Percentiles rank a stretch among this genome's conserved stretches.
Conservation (phyloP, 2,888 invertebrate species). For the Atethmia centrago region DNA sequence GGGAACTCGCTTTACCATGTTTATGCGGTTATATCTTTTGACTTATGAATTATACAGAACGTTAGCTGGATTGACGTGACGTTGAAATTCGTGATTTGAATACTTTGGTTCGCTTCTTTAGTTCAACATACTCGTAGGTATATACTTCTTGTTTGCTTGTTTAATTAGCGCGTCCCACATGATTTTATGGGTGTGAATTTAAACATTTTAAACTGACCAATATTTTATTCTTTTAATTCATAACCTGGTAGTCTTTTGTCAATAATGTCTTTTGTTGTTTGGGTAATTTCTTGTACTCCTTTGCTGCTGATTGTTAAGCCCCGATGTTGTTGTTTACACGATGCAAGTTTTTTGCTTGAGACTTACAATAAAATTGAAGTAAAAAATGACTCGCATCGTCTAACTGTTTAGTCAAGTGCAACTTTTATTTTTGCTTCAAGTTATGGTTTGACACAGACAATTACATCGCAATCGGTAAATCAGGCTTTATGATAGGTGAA, state of each 20-base stretch:
- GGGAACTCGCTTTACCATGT: conserved; percentile 52
- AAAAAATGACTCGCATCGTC: too few species aligned
- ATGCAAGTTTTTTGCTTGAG: too few species aligned
- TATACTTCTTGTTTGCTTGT: conserved; percentile 15
- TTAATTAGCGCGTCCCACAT: neutral
- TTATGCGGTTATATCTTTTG: conserved; percentile 57
- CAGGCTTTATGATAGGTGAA: too few species aligned
- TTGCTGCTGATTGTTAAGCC: too few species aligned
- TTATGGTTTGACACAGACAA: too few species aligned
- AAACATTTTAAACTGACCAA: too few species aligned
- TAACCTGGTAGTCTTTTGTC: neutral
- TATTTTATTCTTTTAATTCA: neutral
- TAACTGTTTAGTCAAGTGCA: too few species aligned
- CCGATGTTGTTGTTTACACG: too few species aligned
- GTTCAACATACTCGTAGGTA: neutral
- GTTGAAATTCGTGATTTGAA: conserved; percentile 39
- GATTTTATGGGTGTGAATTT: neutral
- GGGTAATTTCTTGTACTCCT: too few species aligned
- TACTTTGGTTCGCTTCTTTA: conserved; percentile 16
- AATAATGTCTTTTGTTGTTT: neutral
- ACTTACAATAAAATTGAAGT: too few species aligned
- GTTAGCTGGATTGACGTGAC: conserved; percentile 48
- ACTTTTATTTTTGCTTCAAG: too few species aligned
- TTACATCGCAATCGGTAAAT: too few species aligned
- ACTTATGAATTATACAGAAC: conserved; percentile 59